Evolutionary conservation across 2,113 vertebrate species (phyloP).

Genomic region (Chloebia gouldiae): DNA sequence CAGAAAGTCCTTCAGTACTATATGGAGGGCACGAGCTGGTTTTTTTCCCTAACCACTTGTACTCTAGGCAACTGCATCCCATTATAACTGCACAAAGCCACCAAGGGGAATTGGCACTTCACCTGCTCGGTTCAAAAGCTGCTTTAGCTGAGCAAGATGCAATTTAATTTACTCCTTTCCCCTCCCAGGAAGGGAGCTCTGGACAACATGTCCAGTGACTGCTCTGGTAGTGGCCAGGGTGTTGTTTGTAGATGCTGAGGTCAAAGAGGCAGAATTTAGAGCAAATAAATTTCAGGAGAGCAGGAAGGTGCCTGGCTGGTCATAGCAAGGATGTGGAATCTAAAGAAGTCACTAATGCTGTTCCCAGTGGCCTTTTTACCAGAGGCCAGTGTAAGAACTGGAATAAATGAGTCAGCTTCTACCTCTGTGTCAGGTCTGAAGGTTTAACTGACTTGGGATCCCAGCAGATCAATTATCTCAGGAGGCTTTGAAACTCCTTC

Average conservation of each 20-base stretch:
- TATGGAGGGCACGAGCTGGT: not conserved
- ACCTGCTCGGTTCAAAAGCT: not conserved
- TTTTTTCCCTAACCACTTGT: not conserved
- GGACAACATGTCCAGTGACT: not conserved
- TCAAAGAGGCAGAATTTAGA: not conserved
- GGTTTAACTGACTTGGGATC: not conserved
- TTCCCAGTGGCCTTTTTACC: not conserved
- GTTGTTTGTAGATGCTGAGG: not conserved
- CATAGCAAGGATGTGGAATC: not conserved
- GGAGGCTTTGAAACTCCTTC: not conserved
- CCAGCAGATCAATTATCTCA: conserved; percentile 12
- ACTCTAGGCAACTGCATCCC: not conserved
- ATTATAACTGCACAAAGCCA: not conserved
- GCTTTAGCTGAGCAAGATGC: not conserved
- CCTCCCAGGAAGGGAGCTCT: not conserved
- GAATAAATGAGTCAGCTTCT: not conserved
- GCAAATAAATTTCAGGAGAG: not conserved
- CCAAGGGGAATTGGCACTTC: not conserved
- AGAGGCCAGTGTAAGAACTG: not conserved
- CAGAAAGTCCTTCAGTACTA: not conserved
- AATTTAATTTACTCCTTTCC: not conserved
- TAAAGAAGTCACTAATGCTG: not conserved
- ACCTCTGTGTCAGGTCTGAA: not conserved
- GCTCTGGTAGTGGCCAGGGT: not conserved
- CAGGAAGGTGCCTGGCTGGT: not conserved